These are phyloP conservation scores for Epinotia bilunana DNA, from an alignment of 2,888 invertebrate genomes.

Conservation along the genomic window DNA sequence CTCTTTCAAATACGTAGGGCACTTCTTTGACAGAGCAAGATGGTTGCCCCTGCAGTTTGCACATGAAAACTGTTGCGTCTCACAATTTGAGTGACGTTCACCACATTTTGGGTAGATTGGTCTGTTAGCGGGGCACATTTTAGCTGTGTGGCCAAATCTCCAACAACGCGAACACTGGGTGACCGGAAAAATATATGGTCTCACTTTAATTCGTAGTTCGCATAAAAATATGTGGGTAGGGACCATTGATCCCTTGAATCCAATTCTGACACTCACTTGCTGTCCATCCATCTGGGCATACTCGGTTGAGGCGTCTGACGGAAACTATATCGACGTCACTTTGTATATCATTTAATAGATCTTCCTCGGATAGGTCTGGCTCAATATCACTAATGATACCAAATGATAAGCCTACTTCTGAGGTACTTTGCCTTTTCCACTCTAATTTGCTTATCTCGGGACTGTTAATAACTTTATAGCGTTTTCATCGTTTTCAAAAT, in stretches of 20 bases:
- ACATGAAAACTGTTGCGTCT: conserved; percentile 43
- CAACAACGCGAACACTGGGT: conserved; percentile 48
- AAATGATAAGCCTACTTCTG: conserved; percentile 10
- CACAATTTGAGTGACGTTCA: conserved; percentile 44
- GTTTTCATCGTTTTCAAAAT: conserved; percentile 30
- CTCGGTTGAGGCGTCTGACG: conserved; percentile 36
- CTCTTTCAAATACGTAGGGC: conserved; percentile 47
- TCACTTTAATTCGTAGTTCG: conserved; percentile 30
- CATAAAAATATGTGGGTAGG: conserved; percentile 22
- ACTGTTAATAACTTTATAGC: conserved; percentile 15
- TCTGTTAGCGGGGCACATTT: conserved; percentile 40
- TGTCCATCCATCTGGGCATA: conserved; percentile 28
- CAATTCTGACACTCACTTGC: conserved; percentile 33
- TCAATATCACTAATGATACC: conserved; percentile 43
- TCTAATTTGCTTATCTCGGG: conserved; percentile 29
- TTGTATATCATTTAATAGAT: conserved; percentile 22
- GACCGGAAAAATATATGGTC: conserved; percentile 43
- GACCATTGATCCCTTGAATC: conserved; percentile 30
- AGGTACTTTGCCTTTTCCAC: conserved; percentile 34
- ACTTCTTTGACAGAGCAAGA: conserved; percentile 44
- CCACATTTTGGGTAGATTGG: conserved; percentile 46
- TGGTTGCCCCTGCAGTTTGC: conserved; percentile 47
- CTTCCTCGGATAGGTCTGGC: conserved; percentile 38
- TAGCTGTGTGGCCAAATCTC: conserved; percentile 44
- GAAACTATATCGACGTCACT: conserved; percentile 21